These are phyloP conservation scores for Pentamera pediparva DNA, from an alignment of 53 echinoderm and acorn worm genomes.

Conservation along the genomic window DNA sequence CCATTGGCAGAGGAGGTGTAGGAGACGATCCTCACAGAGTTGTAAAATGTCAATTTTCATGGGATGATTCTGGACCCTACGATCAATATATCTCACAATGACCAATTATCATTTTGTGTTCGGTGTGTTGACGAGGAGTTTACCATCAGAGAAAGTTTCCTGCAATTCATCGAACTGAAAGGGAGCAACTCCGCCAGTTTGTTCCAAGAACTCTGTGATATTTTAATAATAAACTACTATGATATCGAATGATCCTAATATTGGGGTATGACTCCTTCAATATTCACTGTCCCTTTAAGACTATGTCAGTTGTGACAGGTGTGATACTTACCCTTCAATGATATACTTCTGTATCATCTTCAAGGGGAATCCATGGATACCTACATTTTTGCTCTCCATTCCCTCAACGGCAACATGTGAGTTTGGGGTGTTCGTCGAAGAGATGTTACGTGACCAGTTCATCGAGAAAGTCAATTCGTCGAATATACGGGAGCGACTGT, in stretches of 20 bases:
- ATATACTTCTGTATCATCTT: too few species aligned
- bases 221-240: too few species aligned
- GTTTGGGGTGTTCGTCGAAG: neutral
- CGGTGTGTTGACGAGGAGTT: constrained; percentile 21
- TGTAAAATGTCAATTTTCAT: constrained; percentile 9
- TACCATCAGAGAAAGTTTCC: constrained; percentile 17
- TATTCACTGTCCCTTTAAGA: too few species aligned
- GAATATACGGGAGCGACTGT: neutral
- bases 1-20: neutral
- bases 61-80: constrained; percentile 27
- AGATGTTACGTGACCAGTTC: neutral
- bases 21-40: neutral
- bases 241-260: too few species aligned
- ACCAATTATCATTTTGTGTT: constrained; percentile 18
- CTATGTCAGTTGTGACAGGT: too few species aligned
- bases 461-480: neutral
- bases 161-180: too few species aligned
- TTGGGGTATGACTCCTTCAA: too few species aligned
- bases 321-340: too few species aligned
- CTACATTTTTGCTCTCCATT: neutral
- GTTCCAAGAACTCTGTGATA: constrained; percentile 21
- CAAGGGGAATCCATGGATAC: neutral
- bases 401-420: neutral
- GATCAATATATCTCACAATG: constrained; percentile 30
- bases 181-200: constrained; percentile 15